Conservation (phyloP, 2,797 vertebrate genomes). For the Fringilla coelebs region DNA sequence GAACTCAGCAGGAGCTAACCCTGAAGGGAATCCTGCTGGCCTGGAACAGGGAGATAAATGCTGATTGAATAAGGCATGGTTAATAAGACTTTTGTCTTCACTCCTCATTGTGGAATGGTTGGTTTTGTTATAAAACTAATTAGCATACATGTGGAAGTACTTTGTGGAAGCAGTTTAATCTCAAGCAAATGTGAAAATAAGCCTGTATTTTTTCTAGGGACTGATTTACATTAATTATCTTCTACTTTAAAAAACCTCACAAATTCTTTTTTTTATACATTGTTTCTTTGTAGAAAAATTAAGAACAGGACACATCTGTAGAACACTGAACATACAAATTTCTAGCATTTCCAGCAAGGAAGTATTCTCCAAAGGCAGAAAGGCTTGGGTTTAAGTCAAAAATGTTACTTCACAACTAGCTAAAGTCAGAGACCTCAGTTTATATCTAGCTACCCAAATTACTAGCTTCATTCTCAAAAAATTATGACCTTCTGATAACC, state of each 20-base stretch:
- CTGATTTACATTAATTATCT: conserved; percentile 78
- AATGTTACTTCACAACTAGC: background rate
- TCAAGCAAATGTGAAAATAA: conserved; percentile 80
- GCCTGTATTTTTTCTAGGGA: conserved; percentile 68
- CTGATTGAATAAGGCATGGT: conserved; percentile 48
- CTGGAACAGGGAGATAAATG: conserved; percentile 26
- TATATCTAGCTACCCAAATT: conserved; percentile 14
- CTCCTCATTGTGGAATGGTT: conserved; percentile 52
- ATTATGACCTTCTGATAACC: background rate
- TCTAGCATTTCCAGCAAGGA: conserved; percentile 49
- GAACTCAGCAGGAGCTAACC: background rate
- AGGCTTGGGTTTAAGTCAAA: background rate
- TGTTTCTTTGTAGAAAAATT: conserved; percentile 69
- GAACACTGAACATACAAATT: conserved; percentile 44
- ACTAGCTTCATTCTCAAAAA: conserved; percentile 1
- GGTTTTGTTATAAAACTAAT: conserved; percentile 70
- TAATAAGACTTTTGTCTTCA: conserved; percentile 67
- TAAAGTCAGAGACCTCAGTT: background rate
- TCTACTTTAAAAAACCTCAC: conserved; percentile 65
- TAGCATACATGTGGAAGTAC: conserved; percentile 74
- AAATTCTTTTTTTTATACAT: conserved; percentile 58
- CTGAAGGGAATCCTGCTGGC: background rate
- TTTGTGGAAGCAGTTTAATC: conserved; percentile 74
- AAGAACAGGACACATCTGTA: conserved; percentile 63
- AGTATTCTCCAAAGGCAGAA: conserved; percentile 44